Evolutionary conservation across 2,113 vertebrate genomes (phyloP).

Genomic region (Recurvirostra avosetta): DNA sequence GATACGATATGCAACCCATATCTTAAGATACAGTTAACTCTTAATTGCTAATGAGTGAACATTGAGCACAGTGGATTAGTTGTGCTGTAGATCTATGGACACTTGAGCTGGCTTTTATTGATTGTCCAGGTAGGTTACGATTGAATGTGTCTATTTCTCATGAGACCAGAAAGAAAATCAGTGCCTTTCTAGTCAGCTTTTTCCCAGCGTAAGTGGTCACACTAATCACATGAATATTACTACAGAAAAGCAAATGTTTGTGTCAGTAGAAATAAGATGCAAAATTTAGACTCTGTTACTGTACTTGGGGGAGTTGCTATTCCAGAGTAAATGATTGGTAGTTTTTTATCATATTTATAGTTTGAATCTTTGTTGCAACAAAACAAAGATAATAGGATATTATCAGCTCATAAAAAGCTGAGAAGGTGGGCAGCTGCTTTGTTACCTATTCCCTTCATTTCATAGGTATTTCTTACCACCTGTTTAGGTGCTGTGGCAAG

Average conservation of each 20-base stretch:
- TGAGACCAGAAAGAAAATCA: background rate
- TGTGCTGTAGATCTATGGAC: background rate
- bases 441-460: background rate
- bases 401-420: background rate
- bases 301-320: background rate
- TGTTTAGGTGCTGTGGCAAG: background rate
- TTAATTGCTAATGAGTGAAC: background rate
- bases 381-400: background rate
- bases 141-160: background rate
- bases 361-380: background rate
- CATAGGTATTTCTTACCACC: background rate
- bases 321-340: background rate
- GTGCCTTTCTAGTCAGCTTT: background rate
- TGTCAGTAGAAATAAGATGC: background rate
- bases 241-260: background rate
- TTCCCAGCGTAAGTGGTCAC: rapidly evolving
- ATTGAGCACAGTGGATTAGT: background rate
- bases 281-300: background rate
- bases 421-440: background rate
- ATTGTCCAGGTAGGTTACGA: background rate
- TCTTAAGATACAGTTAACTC: background rate
- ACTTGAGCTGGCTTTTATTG: background rate
- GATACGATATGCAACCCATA: background rate
- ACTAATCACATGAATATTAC: background rate
- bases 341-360: background rate